Evolutionary conservation across 2,113 vertebrate genomes (phyloP), one percentile per base, ranked within the genome.

Genomic region (Seriola dumerili): DNA sequence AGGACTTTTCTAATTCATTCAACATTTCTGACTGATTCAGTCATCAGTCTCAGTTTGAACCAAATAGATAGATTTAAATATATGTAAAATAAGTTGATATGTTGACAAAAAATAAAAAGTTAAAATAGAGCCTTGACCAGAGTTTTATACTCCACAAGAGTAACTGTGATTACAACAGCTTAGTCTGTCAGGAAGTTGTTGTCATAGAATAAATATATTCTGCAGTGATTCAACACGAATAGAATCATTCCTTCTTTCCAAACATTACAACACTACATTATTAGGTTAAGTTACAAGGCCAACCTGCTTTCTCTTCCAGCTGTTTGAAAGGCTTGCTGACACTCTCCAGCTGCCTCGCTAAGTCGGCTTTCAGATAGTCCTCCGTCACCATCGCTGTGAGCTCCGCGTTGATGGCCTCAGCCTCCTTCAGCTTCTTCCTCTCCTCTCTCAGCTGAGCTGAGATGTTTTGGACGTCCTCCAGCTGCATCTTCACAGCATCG

Each of bases 281-380:
- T 76, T 55, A 29, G 13, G 44, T 67, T 55, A 76, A 46, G 10
- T 57, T 58, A 52, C 89, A 85, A 83, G 25, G 92, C 97, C 80
- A 89, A 99, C 98, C 97, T 97, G 98, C 93, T 97, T 97, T 99
- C 86, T 97, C 96, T 78, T 99, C 96, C 74, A 99, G 94, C 68
- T 97, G 97, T 90, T 95, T 97, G 87, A 98, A 97, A 0, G 96
- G 96, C 82, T 97, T 99, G 90, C 95, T 90, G 93, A 99, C 89
- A 65, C 92, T 94, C 21, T 99, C 97, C 86, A 99, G 91, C 78
- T 99, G 98, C 81, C 97, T 95, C 4, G 80, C 91, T 16, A 99
- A 95, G 88, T 99, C 97, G 67, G 96, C 97, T 94, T 96, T 97
- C 84, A 99, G 94, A 92, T 99, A 99, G 34, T 98, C 97, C 85